Conservation (phyloP, 2,888 invertebrate genomes). For the Lathronympha strigana region DNA sequence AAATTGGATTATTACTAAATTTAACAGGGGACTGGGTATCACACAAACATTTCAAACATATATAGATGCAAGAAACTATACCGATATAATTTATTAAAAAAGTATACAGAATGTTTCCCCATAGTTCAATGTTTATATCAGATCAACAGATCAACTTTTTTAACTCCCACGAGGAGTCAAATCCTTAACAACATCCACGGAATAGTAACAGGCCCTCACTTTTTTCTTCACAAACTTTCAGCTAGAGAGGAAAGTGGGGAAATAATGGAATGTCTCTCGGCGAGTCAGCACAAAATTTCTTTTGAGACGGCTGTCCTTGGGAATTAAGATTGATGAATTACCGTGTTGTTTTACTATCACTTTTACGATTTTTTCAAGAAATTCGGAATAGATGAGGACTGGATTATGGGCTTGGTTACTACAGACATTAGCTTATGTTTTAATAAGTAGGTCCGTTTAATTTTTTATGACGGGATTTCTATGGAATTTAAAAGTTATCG, state of each 20-base stretch:
- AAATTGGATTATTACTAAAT: too few relatives aligned
- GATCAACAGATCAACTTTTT: neutral
- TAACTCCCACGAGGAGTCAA: neutral
- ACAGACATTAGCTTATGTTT: neutral
- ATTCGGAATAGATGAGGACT: neutral
- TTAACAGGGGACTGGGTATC: too few relatives aligned
- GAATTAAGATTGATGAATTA: conserved; percentile 68
- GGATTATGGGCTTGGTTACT: conserved; percentile 9
- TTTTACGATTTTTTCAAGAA: conserved; percentile 30
- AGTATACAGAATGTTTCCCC: too few relatives aligned
- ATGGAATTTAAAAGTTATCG: too few relatives aligned
- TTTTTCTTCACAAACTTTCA: conserved; percentile 30
- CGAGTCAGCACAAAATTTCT: conserved; percentile 62
- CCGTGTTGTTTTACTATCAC: conserved; percentile 46
- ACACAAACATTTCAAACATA: too few relatives aligned
- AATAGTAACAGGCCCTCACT: conserved; percentile 41
- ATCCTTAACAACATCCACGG: conserved; percentile 19
- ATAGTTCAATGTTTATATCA: neutral
- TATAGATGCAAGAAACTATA: too few relatives aligned
- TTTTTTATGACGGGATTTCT: neutral
- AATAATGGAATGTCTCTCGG: conserved; percentile 59
- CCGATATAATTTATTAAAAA: too few relatives aligned
- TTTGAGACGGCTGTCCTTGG: conserved; percentile 64
- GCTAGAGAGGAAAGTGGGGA: conserved; percentile 46
- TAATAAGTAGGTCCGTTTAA: too few relatives aligned